phyloP scores from a whole-genome alignment of 2,888 invertebrate genomes.

The Pandemis heparana region DNA sequence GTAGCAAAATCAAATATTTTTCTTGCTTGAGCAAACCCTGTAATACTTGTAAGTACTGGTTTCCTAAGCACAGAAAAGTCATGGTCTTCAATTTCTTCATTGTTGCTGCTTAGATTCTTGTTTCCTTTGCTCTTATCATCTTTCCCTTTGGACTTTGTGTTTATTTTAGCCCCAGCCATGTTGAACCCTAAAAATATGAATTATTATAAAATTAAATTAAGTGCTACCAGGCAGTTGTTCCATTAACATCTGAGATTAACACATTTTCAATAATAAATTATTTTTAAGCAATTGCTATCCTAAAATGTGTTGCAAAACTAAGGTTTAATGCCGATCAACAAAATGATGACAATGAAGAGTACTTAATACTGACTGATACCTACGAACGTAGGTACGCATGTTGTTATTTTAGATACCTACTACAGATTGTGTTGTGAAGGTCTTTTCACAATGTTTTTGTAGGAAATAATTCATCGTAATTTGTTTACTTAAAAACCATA shows the following conservation, averaged over 20 bases:
- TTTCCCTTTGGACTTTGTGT: slow-evolving; percentile 72
- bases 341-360: slow-evolving; percentile 49
- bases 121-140: slow-evolving; percentile 73
- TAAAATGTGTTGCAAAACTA: slow-evolving; percentile 50
- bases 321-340: slow-evolving; percentile 64
- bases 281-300: slow-evolving; percentile 7
- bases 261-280: neutral
- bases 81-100: slow-evolving; percentile 74
- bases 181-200: slow-evolving; percentile 52
- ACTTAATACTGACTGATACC: neutral
- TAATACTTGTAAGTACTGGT: slow-evolving; percentile 89
- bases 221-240: neutral
- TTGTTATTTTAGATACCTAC: slow-evolving; percentile 41
- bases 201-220: slow-evolving; percentile 13
- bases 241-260: neutral
- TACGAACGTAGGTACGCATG: slow-evolving; percentile 40
- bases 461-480: neutral
- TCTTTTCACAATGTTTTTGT: slow-evolving; percentile 6
- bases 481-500: slow-evolving; percentile 22
- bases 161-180: slow-evolving; percentile 80
- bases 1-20: slow-evolving; percentile 91
- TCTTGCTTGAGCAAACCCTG: slow-evolving; percentile 89
- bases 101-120: slow-evolving; percentile 62
- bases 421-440: neutral
- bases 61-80: slow-evolving; percentile 87